Conservation (phyloP, 2,113 vertebrate species). For the Alectura lathami region DNA sequence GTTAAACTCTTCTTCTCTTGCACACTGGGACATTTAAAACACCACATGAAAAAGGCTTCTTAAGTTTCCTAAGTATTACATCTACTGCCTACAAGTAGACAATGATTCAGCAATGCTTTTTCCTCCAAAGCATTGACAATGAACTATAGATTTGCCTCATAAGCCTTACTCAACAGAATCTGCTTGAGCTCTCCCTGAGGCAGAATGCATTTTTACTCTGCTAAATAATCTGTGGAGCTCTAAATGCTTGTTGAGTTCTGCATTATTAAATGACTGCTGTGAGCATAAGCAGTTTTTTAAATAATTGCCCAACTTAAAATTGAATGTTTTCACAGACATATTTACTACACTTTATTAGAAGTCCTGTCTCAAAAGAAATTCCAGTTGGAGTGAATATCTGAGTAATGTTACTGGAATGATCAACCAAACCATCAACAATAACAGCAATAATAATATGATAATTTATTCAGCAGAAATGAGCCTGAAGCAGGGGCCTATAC, state of each 20-base stretch:
- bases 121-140: background rate
- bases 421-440: background rate
- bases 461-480: background rate
- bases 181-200: background rate
- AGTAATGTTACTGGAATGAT: background rate
- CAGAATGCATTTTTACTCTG: background rate
- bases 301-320: background rate
- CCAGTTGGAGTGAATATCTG: background rate
- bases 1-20: background rate
- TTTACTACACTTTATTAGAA: background rate
- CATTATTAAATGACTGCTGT: background rate
- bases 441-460: background rate
- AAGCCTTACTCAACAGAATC: background rate
- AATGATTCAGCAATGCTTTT: constrained; percentile 31
- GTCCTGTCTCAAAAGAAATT: background rate
- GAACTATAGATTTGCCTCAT: background rate
- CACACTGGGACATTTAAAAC: background rate
- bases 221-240: background rate
- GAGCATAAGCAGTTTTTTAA: background rate
- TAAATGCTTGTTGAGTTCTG: background rate
- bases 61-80: constrained; percentile 10
- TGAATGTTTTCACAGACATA: background rate
- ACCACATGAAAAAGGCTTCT: constrained; percentile 45
- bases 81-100: background rate
- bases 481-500: background rate